These are phyloP conservation scores for Phaonia tiefii DNA, from an alignment of 2,888 invertebrate genomes.

Conservation along the genomic window DNA sequence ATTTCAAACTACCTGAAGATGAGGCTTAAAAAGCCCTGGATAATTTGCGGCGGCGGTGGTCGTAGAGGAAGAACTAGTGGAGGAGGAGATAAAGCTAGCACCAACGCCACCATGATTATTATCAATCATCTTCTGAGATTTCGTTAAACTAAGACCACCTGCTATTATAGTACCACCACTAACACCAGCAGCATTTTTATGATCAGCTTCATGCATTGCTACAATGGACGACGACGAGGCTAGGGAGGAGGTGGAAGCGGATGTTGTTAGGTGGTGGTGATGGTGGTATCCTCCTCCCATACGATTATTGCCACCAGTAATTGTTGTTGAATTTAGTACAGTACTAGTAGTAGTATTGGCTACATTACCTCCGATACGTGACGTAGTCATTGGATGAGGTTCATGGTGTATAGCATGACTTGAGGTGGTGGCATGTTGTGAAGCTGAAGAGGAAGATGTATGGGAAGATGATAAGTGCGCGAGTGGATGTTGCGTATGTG, in stretches of 20 bases:
- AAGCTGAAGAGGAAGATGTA: slow-evolving; percentile 50
- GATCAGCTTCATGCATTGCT: slow-evolving; percentile 53
- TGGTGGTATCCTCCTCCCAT: slow-evolving; percentile 52
- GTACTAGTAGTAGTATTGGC: slow-evolving; percentile 19
- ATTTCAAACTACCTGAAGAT: slow-evolving; percentile 62
- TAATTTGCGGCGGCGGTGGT: slow-evolving; percentile 51
- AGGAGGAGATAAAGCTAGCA: slow-evolving; percentile 51
- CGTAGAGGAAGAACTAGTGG: slow-evolving; percentile 16
- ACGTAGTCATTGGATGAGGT: slow-evolving; percentile 66
- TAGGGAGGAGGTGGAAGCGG: slow-evolving; percentile 46
- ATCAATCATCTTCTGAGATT: slow-evolving; percentile 45
- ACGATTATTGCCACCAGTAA: slow-evolving; percentile 63
- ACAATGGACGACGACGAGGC: slow-evolving; percentile 45
- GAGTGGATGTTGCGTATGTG: slow-evolving; percentile 64
- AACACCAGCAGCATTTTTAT: slow-evolving; percentile 53
- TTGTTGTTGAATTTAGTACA: slow-evolving; percentile 63
- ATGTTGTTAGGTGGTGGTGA: slow-evolving; percentile 44
- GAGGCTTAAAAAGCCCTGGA: slow-evolving; percentile 63
- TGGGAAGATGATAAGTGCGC: slow-evolving; percentile 3
- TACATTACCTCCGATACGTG: slow-evolving; percentile 69
- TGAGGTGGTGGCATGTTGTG: slow-evolving; percentile 47
- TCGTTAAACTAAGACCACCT: slow-evolving; percentile 59
- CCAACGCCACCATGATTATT: slow-evolving; percentile 48
- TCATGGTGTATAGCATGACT: slow-evolving; percentile 65
- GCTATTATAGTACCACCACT: slow-evolving; percentile 40